A percentile compares a stretch with the other conserved stretches of the same genome.
Evolutionary conservation across 2,113 vertebrate genomes (phyloP).

Genomic region (Phodopus roborovskii): DNA sequence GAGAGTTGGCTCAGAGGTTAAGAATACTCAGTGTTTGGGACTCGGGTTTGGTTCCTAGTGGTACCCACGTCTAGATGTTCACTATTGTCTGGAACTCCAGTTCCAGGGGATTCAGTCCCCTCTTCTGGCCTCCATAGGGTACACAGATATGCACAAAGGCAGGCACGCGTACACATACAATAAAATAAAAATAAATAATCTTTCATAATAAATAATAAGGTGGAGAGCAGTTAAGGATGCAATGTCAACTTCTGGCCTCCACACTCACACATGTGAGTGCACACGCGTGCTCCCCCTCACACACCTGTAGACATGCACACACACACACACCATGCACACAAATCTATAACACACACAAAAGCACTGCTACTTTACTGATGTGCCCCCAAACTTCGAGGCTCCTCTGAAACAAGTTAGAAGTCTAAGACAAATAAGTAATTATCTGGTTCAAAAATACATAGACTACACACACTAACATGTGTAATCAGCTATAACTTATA

Average conservation of each 20-base stretch:
- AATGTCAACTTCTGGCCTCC: neutral
- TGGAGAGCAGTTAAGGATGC: neutral
- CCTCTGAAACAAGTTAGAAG: slow-evolving; percentile 48
- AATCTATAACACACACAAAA: neutral
- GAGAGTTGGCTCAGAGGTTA: neutral
- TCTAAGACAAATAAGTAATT: neutral
- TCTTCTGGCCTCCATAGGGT: neutral
- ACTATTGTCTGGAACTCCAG: neutral
- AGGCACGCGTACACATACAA: neutral
- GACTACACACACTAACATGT: neutral
- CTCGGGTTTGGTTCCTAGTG: neutral
- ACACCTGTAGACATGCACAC: neutral
- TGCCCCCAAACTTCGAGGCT: neutral
- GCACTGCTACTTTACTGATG: slow-evolving; percentile 26
- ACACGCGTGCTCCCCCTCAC: neutral
- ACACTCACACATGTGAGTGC: neutral
- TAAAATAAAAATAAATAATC: neutral
- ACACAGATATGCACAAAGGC: neutral
- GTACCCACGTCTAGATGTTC: neutral
- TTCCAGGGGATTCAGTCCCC: neutral
- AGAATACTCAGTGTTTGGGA: neutral
- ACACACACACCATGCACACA: neutral
- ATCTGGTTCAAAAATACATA: neutral
- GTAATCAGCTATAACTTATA: neutral
- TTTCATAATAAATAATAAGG: neutral